These are phyloP conservation scores for Andrena bicolor DNA, from an alignment of 2,888 invertebrate genomes.

Conservation along the genomic window DNA sequence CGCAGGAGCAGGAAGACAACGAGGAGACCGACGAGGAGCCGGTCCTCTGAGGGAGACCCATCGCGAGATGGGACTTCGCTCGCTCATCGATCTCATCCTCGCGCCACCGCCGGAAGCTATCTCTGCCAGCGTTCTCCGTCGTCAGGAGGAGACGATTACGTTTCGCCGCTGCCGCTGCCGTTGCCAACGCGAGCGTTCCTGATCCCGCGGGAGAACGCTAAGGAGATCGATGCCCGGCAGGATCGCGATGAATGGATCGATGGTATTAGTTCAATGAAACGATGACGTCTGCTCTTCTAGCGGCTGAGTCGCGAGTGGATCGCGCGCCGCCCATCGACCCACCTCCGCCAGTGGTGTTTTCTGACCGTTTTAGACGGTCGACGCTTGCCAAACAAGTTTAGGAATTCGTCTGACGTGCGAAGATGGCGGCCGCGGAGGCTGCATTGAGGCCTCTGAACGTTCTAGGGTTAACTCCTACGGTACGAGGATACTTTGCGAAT, in stretches of 20 bases:
- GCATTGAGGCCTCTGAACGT: not conserved
- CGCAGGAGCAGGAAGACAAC: constrained; percentile 87
- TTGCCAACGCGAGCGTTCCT: constrained; percentile 15
- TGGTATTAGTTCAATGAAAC: not conserved
- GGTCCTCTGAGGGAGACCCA: constrained; percentile 85
- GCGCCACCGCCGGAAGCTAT: constrained; percentile 58
- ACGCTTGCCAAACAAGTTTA: not conserved
- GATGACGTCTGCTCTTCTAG: not conserved
- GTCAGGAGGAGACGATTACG: constrained; percentile 60
- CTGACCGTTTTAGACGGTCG: constrained; percentile 10
- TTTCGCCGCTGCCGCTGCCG: constrained; percentile 46
- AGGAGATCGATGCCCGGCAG: not conserved
- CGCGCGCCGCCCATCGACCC: not conserved
- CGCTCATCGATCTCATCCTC: constrained; percentile 66
- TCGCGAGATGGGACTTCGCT: constrained; percentile 67
- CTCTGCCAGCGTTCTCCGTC: constrained; percentile 49
- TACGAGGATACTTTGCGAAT: constrained; percentile 16
- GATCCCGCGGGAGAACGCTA: constrained; percentile 40
- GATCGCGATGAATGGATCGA: constrained; percentile 29
- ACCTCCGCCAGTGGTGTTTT: constrained; percentile 12
- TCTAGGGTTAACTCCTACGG: not conserved
- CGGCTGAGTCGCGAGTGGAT: not conserved
- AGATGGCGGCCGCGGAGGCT: not conserved
- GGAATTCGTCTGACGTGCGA: not conserved
- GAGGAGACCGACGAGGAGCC: constrained; percentile 89